These are phyloP conservation scores for Morelia viridis DNA, from an alignment of 2,797 vertebrate genomes.

Conservation along the genomic window DNA sequence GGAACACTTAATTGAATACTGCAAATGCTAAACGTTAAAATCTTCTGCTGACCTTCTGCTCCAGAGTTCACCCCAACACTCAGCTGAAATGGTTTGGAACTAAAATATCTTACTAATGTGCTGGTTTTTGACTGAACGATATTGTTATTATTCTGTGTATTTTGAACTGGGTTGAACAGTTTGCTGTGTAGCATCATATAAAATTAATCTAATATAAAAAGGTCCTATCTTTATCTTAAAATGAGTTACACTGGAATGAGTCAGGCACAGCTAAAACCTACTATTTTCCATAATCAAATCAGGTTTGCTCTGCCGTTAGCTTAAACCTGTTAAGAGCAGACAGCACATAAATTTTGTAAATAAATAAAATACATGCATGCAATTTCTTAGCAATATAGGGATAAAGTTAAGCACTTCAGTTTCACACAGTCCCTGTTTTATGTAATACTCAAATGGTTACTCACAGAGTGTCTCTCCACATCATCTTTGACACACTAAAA, in stretches of 20 bases:
- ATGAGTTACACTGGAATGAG: neutral
- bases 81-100: neutral
- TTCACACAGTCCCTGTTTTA: conserved; percentile 14
- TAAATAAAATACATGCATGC: neutral
- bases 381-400: neutral
- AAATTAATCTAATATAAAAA: neutral
- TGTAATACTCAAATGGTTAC: conserved; percentile 42
- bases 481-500: conserved; percentile 62
- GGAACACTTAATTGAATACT: neutral
- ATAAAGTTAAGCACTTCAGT: neutral
- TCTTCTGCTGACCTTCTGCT: neutral
- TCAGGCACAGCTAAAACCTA: neutral
- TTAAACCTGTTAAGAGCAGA: neutral
- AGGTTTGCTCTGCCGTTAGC: neutral
- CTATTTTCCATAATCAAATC: conserved; percentile 11
- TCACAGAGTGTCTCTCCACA: conserved; percentile 73
- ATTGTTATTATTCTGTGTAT: neutral
- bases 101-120: neutral
- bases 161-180: neutral
- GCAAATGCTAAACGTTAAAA: neutral
- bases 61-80: neutral
- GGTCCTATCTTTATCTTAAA: neutral
- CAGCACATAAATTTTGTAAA: neutral
- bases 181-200: neutral
- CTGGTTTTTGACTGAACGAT: neutral